Evolutionary conservation across 2,888 invertebrate species (phyloP), one percentile per base, ranked within the genome.

Genomic region (Melanostoma mellinum): DNA sequence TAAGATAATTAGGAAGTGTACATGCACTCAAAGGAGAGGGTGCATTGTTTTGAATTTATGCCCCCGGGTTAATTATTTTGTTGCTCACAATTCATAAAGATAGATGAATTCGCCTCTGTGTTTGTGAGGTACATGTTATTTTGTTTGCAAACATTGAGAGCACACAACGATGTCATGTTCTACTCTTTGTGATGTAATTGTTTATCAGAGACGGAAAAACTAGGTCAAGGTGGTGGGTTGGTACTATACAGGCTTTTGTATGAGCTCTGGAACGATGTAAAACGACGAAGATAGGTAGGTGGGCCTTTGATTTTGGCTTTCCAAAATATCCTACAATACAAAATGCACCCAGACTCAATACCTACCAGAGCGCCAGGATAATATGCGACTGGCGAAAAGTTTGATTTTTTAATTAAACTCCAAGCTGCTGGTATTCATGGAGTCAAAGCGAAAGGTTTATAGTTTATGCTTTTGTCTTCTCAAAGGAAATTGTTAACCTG

Each of bases 1-100:
- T 84, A 84, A 84, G 84, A 79, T 84, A 84, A 84, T 84, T 79
- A 84, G 84, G 84, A 84, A 84, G 79, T 74, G 84, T 84, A 74
- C 78, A 79, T 84, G 78, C 52, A 79, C 84, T 79, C 78, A 60
- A 71, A 84, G 61, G 50, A 75, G 20, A 20, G 77, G 84, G 84
- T 79, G 69, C 74, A 74, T 79, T 78, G 74, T 74, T 78, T 77
- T 63, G 74, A 73, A 78, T 65, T 56, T 63, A 10, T 74, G 74
- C 73, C 73, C 53, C 58, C 33, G 69, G 74, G 74, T 78, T 84
- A 79, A 84, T 84, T 84, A 69, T 84, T 84, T 79, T 79, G 84
- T 67, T 78, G 74, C 79, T 53, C 35, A 67, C 58, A 77, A 71
- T 60, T 74, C 78, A 74, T 65, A 40, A 46, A 48, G 42, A 65